These are phyloP conservation scores for Semotilus atromaculatus DNA, from an alignment of 2,797 vertebrate species.

Conservation along the genomic window DNA sequence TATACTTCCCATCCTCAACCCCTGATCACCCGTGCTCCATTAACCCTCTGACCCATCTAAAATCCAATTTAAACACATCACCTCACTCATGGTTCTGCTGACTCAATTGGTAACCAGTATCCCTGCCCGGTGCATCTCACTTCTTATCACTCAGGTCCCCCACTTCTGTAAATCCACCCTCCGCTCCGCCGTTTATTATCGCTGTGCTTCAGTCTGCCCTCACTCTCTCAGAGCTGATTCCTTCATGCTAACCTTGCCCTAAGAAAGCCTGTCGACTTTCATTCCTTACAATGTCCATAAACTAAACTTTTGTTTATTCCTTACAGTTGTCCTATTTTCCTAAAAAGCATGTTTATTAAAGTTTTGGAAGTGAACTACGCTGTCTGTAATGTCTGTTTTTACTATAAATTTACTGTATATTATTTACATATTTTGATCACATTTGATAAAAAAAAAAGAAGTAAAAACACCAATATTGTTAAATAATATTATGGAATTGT, in stretches of 20 bases:
- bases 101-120: slow-evolving; percentile 35
- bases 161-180: slow-evolving; percentile 45
- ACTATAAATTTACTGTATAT: neutral
- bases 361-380: neutral
- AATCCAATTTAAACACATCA: slow-evolving; percentile 47
- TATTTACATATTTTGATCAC: too few species aligned
- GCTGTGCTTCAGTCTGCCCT: slow-evolving; percentile 41
- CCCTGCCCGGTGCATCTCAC: slow-evolving; percentile 19
- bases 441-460: too few species aligned
- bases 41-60: slow-evolving; percentile 29
- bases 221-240: slow-evolving; percentile 20
- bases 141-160: slow-evolving; percentile 49
- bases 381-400: neutral
- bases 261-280: slow-evolving; percentile 6
- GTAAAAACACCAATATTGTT: too few species aligned
- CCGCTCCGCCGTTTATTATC: slow-evolving; percentile 49
- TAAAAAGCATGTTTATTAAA: neutral
- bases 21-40: slow-evolving; percentile 18
- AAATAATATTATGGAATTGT: too few species aligned
- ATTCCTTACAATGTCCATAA: slow-evolving; percentile 6
- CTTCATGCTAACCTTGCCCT: slow-evolving; percentile 47
- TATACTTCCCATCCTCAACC: neutral
- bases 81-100: slow-evolving; percentile 47
- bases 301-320: neutral
- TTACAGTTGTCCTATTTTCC: neutral